Percentiles rank a stretch among this genome's conserved stretches.
Evolutionary conservation across 2,888 invertebrate species (phyloP).

Genomic region (Epinotia bilunana): DNA sequence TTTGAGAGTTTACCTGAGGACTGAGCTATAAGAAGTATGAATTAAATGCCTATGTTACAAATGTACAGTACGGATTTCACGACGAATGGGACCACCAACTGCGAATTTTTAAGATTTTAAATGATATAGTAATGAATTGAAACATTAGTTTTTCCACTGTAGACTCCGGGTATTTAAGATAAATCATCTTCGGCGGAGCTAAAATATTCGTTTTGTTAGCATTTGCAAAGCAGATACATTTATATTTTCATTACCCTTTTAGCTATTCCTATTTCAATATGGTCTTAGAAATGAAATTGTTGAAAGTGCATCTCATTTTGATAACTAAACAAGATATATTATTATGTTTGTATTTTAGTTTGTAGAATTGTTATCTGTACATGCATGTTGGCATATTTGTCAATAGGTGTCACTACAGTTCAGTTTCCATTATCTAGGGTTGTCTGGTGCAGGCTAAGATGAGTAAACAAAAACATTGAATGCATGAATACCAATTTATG

Average conservation of each 20-base stretch:
- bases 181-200: background rate
- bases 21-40: background rate
- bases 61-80: no score
- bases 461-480: constrained; percentile 12
- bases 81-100: background rate
- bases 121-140: background rate
- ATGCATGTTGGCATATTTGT: constrained; percentile 54
- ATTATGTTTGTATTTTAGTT: constrained; percentile 12
- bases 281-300: background rate
- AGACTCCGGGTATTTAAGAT: background rate
- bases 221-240: background rate
- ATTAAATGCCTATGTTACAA: background rate
- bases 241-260: background rate
- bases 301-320: background rate
- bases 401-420: constrained; percentile 62
- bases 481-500: background rate
- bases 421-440: constrained; percentile 4
- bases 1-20: constrained; percentile 6
- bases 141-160: background rate
- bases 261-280: background rate
- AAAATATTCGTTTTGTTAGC: background rate
- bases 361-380: constrained; percentile 13
- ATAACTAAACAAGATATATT: background rate
- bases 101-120: background rate
- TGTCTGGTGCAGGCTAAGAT: background rate